Evolutionary conservation across 2,797 vertebrate genomes (phyloP).

Genomic region (Onychomys arenicola): DNA sequence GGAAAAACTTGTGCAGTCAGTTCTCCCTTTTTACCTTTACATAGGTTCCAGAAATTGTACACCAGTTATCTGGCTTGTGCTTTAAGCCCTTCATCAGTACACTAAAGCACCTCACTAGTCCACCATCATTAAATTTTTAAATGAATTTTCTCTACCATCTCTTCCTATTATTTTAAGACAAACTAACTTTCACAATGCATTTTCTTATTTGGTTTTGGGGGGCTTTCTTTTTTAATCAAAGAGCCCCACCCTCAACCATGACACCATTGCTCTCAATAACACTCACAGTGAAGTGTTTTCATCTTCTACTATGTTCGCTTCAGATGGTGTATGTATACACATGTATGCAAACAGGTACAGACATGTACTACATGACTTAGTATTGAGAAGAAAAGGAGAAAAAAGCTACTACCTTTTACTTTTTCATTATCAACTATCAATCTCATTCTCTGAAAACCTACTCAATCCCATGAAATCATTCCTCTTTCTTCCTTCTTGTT

Average conservation of each 20-base stretch:
- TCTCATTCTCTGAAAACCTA: not conserved
- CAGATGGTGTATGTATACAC: accelerated
- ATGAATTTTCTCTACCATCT: not conserved
- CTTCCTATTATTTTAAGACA: not conserved
- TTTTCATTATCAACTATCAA: not conserved
- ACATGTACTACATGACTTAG: not conserved
- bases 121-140: not conserved
- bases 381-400: not conserved
- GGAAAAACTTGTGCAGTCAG: not conserved
- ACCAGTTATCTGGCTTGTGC: not conserved
- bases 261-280: not conserved
- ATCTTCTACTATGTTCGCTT: not conserved
- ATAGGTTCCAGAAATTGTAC: not conserved
- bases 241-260: accelerated
- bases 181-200: not conserved
- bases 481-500: not conserved
- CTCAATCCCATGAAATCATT: not conserved
- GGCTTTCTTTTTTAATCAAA: not conserved
- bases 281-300: too few species aligned
- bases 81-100: not conserved
- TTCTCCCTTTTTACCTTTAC: not conserved
- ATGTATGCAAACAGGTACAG: too few species aligned
- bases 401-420: not conserved
- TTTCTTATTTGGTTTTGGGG: not conserved
- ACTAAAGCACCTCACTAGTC: not conserved